Evolutionary conservation across 2,888 invertebrate species (phyloP), one percentile per base, ranked within the genome.

Genomic region (Gandaritis pyraliata): DNA sequence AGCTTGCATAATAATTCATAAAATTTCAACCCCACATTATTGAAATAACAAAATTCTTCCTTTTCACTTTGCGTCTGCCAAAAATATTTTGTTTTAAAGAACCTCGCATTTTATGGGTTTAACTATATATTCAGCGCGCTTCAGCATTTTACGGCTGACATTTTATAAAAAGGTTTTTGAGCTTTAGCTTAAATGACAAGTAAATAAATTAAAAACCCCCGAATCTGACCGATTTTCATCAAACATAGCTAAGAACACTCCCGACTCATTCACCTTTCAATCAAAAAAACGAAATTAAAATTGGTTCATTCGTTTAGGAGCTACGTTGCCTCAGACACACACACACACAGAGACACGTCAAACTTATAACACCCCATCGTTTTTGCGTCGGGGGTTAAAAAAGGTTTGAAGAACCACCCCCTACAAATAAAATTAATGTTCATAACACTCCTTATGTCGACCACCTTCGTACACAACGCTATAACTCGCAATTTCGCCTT

Each of bases 401-500:
- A 23, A 18, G 2, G 23, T 36, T 57, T 41, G 16, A 56, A 49
- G 30, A n/a, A 23, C 45, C 10, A 29, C 46, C n/a, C n/a, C n/a
- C 46, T 23, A 51, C 36, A 29, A 58, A 46, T 23, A 51, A 38
- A 38, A 58, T 46, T 15, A 38, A 51, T 38, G 51, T 38, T 29
- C 58, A 30, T 3, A 45, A 13, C 3, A 45, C 33, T 30, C 12
- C 36, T 15, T 36, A 38, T 38, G 29, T 58, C 58, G 51, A 13
- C 49, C 43, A 45, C 50, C 43, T 43, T 50, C 43, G 36, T 43
- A 18, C 43, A 33, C 10, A 51, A 39, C 45, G 58, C 46, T n/a
- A 51, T 58, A 58, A 58, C 58, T 51, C 58, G 46, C 50, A 51
- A 51, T 58, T 50, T 46, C 38, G 33, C 58, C n/a, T 58, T 36